phyloP scores from a whole-genome alignment of 2,113 vertebrate genomes.

The Dicentrarchus labrax region DNA sequence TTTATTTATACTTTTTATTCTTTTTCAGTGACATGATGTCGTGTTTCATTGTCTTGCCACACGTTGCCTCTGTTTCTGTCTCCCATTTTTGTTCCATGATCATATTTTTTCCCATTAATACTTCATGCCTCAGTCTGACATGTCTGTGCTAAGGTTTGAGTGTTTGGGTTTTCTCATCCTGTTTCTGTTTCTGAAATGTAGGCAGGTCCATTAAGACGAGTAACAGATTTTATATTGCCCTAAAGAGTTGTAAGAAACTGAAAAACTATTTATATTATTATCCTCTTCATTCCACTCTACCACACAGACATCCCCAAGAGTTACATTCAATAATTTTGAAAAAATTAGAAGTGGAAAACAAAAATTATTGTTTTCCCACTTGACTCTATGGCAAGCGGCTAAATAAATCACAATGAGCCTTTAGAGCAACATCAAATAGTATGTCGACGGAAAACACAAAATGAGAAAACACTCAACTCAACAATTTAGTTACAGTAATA shows the following conservation, averaged over 20 bases:
- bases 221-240: slow-evolving; percentile 59
- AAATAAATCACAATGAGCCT: slow-evolving; percentile 54
- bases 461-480: slow-evolving; percentile 33
- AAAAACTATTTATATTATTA: slow-evolving; percentile 56
- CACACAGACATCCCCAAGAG: slow-evolving; percentile 56
- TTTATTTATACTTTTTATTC: slow-evolving; percentile 30
- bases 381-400: slow-evolving; percentile 24
- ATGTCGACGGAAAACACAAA: slow-evolving; percentile 34
- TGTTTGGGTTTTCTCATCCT: slow-evolving; percentile 28
- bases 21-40: slow-evolving; percentile 6
- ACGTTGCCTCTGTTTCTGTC: background rate
- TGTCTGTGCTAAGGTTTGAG: slow-evolving; percentile 4
- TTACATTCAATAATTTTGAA: slow-evolving; percentile 59
- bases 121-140: slow-evolving; percentile 26
- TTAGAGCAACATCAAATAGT: slow-evolving; percentile 46
- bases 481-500: slow-evolving; percentile 29
- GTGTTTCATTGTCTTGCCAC: slow-evolving; percentile 32
- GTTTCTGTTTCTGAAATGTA: slow-evolving; percentile 24
- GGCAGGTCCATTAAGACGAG: slow-evolving; percentile 46
- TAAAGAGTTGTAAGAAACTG: slow-evolving; percentile 46
- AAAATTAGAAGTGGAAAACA: slow-evolving; percentile 47
- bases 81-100: background rate
- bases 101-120: slow-evolving; percentile 21
- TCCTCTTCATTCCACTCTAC: slow-evolving; percentile 43
- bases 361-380: slow-evolving; percentile 32